phyloP scores from a whole-genome alignment of 2,113 vertebrate genomes.

The rabbit (Oryctolagus cuniculus) region DNA sequence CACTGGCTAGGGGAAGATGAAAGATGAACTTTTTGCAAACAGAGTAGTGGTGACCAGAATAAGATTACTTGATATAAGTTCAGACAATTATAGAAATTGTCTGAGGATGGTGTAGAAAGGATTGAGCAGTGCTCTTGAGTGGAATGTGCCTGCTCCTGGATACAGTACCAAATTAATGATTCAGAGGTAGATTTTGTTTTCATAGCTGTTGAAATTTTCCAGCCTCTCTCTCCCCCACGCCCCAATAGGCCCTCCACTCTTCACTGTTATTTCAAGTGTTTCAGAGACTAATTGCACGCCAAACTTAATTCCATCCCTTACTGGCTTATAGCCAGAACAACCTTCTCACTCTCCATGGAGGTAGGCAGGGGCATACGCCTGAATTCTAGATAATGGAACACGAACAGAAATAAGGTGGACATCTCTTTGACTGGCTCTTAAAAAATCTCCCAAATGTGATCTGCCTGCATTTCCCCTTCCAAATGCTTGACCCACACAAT shows the following conservation, averaged over 20 bases:
- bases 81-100: not conserved
- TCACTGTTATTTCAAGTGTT: not conserved
- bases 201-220: not conserved
- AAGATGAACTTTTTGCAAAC: not conserved
- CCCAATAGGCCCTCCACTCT: not conserved
- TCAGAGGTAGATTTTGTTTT: not conserved
- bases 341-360: not conserved
- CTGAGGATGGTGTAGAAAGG: not conserved
- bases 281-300: not conserved
- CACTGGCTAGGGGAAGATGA: not conserved
- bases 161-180: not conserved
- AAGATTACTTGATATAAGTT: not conserved
- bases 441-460: not conserved
- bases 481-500: not conserved
- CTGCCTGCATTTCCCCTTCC: not conserved
- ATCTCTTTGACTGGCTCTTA: not conserved
- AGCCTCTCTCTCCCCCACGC: not conserved
- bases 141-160: not conserved
- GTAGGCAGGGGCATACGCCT: not conserved
- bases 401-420: not conserved
- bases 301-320: constrained; percentile 1
- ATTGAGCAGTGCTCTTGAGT: not conserved
- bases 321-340: not conserved
- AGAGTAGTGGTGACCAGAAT: not conserved
- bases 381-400: not conserved